Conservation (phyloP, 2,113 vertebrate species). For the Xenotilapia flavipinnis region DNA sequence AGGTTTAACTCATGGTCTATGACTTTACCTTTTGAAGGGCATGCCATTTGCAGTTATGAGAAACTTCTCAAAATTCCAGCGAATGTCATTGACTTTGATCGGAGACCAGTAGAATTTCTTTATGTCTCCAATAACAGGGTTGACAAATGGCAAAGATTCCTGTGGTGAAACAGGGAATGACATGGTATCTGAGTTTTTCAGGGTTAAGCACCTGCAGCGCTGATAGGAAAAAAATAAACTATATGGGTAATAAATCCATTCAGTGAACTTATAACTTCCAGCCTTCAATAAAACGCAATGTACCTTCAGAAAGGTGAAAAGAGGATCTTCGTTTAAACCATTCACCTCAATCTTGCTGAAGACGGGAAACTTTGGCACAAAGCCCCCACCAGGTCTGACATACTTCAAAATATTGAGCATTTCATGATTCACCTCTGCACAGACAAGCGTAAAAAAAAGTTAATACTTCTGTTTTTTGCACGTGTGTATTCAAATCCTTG, state of each 20-base stretch:
- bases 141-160: constrained; percentile 71
- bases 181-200: neutral
- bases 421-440: constrained; percentile 71
- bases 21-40: constrained; percentile 67
- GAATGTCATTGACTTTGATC: constrained; percentile 72
- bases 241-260: neutral
- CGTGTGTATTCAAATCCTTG: neutral
- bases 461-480: neutral
- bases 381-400: constrained; percentile 71
- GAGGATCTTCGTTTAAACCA: constrained; percentile 69
- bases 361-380: constrained; percentile 73
- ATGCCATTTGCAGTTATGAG: constrained; percentile 65
- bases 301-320: constrained; percentile 75
- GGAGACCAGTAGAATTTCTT: constrained; percentile 75
- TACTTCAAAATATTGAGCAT: constrained; percentile 68
- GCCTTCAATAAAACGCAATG: neutral
- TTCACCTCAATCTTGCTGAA: constrained; percentile 76
- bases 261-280: neutral
- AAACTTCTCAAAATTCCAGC: constrained; percentile 81
- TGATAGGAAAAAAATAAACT: neutral
- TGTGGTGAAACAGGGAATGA: constrained; percentile 14
- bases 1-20: neutral
- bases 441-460: neutral
- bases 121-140: constrained; percentile 71
- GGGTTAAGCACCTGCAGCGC: neutral